Evolutionary conservation across 2,888 invertebrate genomes (phyloP).

Genomic region (Platycnemis pennipes): DNA sequence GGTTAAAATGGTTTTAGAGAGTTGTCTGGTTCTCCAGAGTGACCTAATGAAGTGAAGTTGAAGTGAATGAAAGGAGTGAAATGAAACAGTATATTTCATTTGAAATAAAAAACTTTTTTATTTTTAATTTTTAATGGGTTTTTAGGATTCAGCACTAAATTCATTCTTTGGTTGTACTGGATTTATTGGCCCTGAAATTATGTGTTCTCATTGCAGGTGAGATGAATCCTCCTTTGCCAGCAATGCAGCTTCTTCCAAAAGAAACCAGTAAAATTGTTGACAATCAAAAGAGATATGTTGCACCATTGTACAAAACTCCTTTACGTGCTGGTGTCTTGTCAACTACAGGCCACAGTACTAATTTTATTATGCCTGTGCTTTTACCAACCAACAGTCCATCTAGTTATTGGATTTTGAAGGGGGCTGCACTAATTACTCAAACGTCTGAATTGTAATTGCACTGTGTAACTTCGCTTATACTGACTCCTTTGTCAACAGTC

Average conservation of each 20-base stretch:
- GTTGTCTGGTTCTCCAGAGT: too few species aligned
- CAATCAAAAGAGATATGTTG: slow-evolving; percentile 82
- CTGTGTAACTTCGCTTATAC: neutral
- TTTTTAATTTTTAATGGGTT: too few species aligned
- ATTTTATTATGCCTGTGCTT: slow-evolving; percentile 91
- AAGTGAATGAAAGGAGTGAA: too few species aligned
- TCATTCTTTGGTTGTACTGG: too few species aligned
- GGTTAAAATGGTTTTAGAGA: too few species aligned
- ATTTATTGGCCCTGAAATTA: too few species aligned
- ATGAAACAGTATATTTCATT: too few species aligned
- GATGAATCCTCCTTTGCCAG: slow-evolving; percentile 88
- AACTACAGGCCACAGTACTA: slow-evolving; percentile 96
- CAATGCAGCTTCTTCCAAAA: slow-evolving; percentile 85
- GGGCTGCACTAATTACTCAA: slow-evolving; percentile 92
- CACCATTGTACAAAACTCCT: slow-evolving; percentile 94
- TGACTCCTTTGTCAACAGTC: too few species aligned
- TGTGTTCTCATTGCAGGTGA: slow-evolving; percentile 81
- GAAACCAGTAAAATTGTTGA: slow-evolving; percentile 75
- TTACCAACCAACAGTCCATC: slow-evolving; percentile 84
- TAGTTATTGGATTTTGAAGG: slow-evolving; percentile 93
- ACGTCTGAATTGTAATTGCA: slow-evolving; percentile 83
- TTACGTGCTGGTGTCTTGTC: slow-evolving; percentile 92
- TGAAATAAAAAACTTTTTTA: too few species aligned
- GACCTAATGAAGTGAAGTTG: too few species aligned
- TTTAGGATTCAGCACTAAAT: too few species aligned